These are phyloP conservation scores for Aphelinus certus DNA, from an alignment of 1,140 invertebrate genomes.

Conservation along the genomic window DNA sequence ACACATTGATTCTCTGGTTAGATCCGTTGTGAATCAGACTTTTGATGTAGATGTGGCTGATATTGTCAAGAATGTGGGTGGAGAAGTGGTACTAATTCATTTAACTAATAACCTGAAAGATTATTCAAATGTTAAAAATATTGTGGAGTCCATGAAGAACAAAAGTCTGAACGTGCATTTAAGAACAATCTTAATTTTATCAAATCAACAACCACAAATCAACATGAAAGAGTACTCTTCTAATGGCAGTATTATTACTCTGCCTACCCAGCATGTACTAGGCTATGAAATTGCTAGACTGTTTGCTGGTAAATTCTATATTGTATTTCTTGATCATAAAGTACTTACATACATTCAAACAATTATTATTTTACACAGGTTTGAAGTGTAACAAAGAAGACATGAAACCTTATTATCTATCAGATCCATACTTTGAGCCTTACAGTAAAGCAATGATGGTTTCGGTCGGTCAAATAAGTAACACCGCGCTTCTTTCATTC, in stretches of 20 bases:
- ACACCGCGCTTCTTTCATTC: conserved; percentile 55
- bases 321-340: too few species aligned
- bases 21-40: conserved; percentile 54
- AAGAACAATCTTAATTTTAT: conserved; percentile 56
- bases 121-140: conserved; percentile 46
- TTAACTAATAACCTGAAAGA: conserved; percentile 56
- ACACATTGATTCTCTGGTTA: conserved; percentile 54
- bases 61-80: conserved; percentile 50
- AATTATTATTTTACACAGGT: conserved; percentile 9
- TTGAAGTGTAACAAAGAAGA: conserved; percentile 55
- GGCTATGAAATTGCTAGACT: conserved; percentile 61
- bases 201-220: conserved; percentile 51
- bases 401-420: conserved; percentile 59
- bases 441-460: conserved; percentile 59
- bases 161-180: conserved; percentile 48
- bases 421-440: conserved; percentile 62
- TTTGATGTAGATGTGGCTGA: conserved; percentile 51
- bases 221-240: conserved; percentile 48
- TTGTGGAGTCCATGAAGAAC: conserved; percentile 49
- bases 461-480: conserved; percentile 57
- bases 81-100: conserved; percentile 58
- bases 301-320: conserved; percentile 47
- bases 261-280: conserved; percentile 60
- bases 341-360: too few species aligned
- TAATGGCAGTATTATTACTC: conserved; percentile 52